Base-by-base conservation (phyloP, 1,140 invertebrate genomes). In the Bombus waltoni region DNA sequence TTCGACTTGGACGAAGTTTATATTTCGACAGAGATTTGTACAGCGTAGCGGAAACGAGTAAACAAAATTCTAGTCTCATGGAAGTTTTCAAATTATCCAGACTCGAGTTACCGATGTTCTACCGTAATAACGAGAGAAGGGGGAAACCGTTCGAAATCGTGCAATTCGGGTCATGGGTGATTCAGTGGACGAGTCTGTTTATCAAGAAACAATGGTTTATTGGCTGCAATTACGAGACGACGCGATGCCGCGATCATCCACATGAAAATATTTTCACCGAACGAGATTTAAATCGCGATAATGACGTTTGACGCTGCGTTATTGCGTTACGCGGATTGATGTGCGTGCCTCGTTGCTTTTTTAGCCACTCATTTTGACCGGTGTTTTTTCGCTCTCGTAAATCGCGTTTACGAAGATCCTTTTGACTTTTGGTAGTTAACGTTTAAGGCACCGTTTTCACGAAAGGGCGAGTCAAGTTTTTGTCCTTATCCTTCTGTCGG, bases 171-270 rank as follows among this genome's bases (percentile, higher is more conserved):
- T 68, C 65, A 47, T 11, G 42, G 11, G 38, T 68, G 62, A 79
- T 68, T 68, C 40, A 47, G 10, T 11, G 62, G 22, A n/a, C 62
- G 18, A 38, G n/a, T 25, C 18, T 68, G 25, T 68, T 79, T 79
- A 44, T 42, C 77, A 53, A 78, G 75, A 42, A 65, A 79, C 65
- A 68, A 79, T 79, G 42, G 42, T 38, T 68, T 65, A 78, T 78
- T 66, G 75, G 35, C 75, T n/a, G 40, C 75, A 65, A 77, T 65
- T 77, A 77, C 62, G 28, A 77, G 25, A 13, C 74, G 74, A 35
- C 13, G 35, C 32, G 25, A 28, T 53, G 18, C 47, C 18, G 32
- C 35, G 53, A 76, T 76, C 40, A 59, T 62, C 44, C 25, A 25
- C 13, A 40, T 42, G 53, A 13, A 59, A 77, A 59, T 59, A 77